Base-by-base conservation (phyloP, 2,888 invertebrate species). In the Metalampra italica region DNA sequence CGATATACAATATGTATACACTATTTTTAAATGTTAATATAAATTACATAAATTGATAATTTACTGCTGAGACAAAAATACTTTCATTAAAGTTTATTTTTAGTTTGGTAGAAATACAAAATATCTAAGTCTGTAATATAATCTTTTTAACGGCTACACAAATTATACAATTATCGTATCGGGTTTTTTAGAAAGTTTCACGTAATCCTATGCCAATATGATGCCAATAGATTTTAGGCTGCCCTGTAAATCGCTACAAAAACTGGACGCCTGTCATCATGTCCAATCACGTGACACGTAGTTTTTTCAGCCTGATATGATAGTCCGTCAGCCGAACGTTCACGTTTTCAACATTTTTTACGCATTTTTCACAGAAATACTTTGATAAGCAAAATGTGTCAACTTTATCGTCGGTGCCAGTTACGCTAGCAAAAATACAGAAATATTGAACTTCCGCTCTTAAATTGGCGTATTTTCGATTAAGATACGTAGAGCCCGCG, bases 191-290 rank as follows among this genome's bases (percentile, higher is more conserved):
- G 22, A 22, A 22, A 22, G 5, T 22, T 22, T 22, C 22, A 22
- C 22, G 11, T 32, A 32, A 32, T 32, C 32, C 32, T 32, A 39
- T 13, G 12, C n/a, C n/a, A 38, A 38, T 38, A 13, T 39, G 14
- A 13, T 15, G 7, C 39, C 39, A 15, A 9, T 13, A 7, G 14
- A 7, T 15, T 39, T 39, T 15, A 14, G 15, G n/a, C 29, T 22
- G 22, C 22, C 11, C 7, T 29, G 13, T 14, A 34, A 12, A 43
- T 43, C 43, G 15, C 43, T 43, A 43, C n/a, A 34, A 43, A 43
- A 43, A 43, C 29, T 43, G 34, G 34, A 43, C 15, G 29, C 34
- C 43, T 43, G 34, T 43, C 43, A 43, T 14, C 29, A 29, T 14
- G 43, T 32, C 43, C 43, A 30, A 2, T 30, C 42, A 12, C 13